Conservation (phyloP, 2,888 invertebrate species). For the Ophioninae sp. region DNA sequence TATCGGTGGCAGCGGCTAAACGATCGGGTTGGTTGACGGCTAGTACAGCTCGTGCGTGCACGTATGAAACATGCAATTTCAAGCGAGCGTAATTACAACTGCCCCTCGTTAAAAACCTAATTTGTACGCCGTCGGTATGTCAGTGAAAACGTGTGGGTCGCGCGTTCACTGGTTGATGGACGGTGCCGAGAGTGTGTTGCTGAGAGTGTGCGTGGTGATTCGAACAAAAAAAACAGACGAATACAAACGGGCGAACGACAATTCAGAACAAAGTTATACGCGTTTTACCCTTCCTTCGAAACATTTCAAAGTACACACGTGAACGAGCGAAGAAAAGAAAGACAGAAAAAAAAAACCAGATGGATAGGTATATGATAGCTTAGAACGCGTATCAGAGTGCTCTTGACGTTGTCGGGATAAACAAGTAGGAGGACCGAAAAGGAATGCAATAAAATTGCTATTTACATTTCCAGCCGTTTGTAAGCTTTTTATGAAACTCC, state of each 20-base stretch:
- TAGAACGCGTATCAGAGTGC: conserved; percentile 30
- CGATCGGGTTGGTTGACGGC: conserved; percentile 30
- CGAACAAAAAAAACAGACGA: conserved; percentile 8
- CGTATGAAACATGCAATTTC: conserved; percentile 63
- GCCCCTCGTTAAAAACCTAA: conserved; percentile 69
- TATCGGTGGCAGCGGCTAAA: not conserved
- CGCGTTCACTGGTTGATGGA: conserved; percentile 26
- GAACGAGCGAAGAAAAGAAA: conserved; percentile 5
- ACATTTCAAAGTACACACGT: not conserved
- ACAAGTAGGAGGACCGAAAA: conserved; percentile 58
- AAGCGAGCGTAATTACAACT: conserved; percentile 66
- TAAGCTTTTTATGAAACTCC: conserved; percentile 61
- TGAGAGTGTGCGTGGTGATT: not conserved
- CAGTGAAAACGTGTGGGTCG: conserved; percentile 49
- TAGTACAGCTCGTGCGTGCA: conserved; percentile 57
- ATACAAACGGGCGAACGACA: not conserved
- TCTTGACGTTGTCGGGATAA: conserved; percentile 56
- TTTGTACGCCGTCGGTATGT: conserved; percentile 65
- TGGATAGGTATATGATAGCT: not conserved
- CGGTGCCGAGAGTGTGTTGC: conserved; percentile 16
- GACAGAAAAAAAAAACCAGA: conserved; percentile 53
- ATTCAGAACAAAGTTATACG: conserved; percentile 21
- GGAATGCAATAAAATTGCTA: conserved; percentile 65
- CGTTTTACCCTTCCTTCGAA: conserved; percentile 19
- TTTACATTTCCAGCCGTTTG: conserved; percentile 62